Evolutionary conservation across 2,113 vertebrate genomes (phyloP).

Genomic region (Gracilinanus agilis): DNA sequence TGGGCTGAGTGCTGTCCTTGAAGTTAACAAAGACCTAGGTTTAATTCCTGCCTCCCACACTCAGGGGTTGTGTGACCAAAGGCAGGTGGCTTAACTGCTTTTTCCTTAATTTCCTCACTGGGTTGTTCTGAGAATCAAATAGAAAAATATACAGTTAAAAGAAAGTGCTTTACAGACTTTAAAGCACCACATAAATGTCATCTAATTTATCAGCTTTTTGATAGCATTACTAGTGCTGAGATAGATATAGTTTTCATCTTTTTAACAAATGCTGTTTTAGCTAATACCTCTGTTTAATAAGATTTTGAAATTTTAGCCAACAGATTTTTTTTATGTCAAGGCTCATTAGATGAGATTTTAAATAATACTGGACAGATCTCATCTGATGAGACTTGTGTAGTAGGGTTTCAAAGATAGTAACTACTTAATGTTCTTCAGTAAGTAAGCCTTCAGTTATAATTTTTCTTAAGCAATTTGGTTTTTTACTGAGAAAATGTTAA

Average conservation of each 20-base stretch:
- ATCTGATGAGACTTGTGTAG: constrained; percentile 99
- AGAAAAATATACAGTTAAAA: background rate
- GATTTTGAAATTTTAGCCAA: background rate
- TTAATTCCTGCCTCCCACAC: background rate
- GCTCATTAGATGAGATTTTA: background rate
- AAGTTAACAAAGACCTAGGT: background rate
- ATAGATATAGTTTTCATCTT: background rate
- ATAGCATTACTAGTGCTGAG: background rate
- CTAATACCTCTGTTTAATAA: background rate
- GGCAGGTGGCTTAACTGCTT: background rate
- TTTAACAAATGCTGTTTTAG: background rate
- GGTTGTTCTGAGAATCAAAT: background rate
- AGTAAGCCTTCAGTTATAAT: fast-evolving
- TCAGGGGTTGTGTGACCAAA: background rate
- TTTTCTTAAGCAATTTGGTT: background rate
- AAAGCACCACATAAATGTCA: background rate
- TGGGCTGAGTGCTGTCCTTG: background rate
- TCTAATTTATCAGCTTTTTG: background rate
- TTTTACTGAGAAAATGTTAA: background rate
- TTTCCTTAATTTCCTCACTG: background rate
- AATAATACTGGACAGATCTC: constrained; percentile 57
- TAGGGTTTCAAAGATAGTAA: constrained; percentile 74
- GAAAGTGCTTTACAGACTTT: background rate
- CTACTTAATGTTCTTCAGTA: fast-evolving
- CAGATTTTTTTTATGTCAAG: background rate